Percentiles rank a stretch among this genome's conserved stretches.
Conservation (phyloP, 2,888 invertebrate genomes). For the Thera britannica region DNA sequence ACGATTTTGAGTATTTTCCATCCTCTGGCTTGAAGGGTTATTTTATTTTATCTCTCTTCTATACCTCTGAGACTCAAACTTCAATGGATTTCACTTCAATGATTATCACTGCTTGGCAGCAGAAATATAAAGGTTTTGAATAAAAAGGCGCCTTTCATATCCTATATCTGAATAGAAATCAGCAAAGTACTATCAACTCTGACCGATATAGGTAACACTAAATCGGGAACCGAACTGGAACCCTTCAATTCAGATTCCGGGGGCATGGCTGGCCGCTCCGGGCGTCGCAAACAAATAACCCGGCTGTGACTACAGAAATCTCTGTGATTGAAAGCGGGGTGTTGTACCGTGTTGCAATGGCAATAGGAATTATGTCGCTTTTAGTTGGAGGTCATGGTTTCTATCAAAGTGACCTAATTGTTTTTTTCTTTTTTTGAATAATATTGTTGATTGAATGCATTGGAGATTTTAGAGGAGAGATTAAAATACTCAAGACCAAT, state of each 20-base stretch:
- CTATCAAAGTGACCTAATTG: too few species aligned
- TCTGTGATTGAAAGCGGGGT: constrained; percentile 62
- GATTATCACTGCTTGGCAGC: too few species aligned
- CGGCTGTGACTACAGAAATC: constrained; percentile 66
- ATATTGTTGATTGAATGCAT: too few species aligned
- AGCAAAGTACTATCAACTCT: constrained; percentile 8
- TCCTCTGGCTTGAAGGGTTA: too few species aligned
- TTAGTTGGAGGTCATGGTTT: not conserved
- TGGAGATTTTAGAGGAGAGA: too few species aligned
- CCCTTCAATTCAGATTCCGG: constrained; percentile 64
- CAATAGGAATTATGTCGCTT: constrained; percentile 15
- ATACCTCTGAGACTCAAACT: too few species aligned
- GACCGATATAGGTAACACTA: constrained; percentile 24
- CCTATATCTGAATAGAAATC: constrained; percentile 3
- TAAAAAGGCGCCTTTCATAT: not conserved
- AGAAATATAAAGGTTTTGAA: not conserved
- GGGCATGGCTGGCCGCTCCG: constrained; percentile 55
- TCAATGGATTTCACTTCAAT: too few species aligned
- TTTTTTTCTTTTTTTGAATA: too few species aligned
- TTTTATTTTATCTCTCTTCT: too few species aligned
- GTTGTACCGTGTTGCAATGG: constrained; percentile 45
- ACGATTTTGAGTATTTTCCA: too few species aligned
- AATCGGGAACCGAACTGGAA: constrained; percentile 47
- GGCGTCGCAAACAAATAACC: constrained; percentile 73
- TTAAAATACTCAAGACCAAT: too few species aligned